Evolutionary conservation across 1,140 invertebrate genomes (phyloP).

Genomic region (Chrysoperla carnea): DNA sequence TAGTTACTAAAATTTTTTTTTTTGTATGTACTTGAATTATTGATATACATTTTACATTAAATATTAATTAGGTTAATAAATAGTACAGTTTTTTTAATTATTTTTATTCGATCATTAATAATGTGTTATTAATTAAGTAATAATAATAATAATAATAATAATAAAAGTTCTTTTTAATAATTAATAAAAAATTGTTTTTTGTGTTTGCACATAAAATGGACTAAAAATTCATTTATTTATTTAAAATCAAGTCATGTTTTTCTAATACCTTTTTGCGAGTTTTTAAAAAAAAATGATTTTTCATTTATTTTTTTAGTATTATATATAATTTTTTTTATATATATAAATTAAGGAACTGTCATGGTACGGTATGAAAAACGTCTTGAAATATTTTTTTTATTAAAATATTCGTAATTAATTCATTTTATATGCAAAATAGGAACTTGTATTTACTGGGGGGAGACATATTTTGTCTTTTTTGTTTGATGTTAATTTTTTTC

Average conservation of each 20-base stretch:
- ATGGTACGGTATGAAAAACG: too few relatives aligned
- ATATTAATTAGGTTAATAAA: constrained; percentile 12
- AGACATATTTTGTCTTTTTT: background rate
- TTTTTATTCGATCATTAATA: constrained; percentile 11
- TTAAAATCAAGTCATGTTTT: too few relatives aligned
- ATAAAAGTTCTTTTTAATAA: constrained; percentile 6
- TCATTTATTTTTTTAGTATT: constrained; percentile 1
- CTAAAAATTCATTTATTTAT: too few relatives aligned
- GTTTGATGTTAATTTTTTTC: background rate
- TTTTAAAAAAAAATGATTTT: too few relatives aligned
- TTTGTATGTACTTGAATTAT: background rate
- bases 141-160: constrained; percentile 23
- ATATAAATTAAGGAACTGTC: too few relatives aligned
- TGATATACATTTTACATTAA: background rate
- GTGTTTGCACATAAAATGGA: background rate
- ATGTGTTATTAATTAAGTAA: constrained; percentile 17
- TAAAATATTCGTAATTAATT: too few relatives aligned
- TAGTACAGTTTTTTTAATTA: constrained; percentile 13
- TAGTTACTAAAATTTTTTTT: background rate
- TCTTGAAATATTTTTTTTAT: too few relatives aligned
- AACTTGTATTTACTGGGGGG: background rate
- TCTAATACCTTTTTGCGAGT: too few relatives aligned
- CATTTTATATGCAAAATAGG: background rate
- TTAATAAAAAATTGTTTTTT: background rate
- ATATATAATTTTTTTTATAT: too few relatives aligned